Conservation (phyloP, 2,797 vertebrate genomes). For the Dromococcyx pavoninus region DNA sequence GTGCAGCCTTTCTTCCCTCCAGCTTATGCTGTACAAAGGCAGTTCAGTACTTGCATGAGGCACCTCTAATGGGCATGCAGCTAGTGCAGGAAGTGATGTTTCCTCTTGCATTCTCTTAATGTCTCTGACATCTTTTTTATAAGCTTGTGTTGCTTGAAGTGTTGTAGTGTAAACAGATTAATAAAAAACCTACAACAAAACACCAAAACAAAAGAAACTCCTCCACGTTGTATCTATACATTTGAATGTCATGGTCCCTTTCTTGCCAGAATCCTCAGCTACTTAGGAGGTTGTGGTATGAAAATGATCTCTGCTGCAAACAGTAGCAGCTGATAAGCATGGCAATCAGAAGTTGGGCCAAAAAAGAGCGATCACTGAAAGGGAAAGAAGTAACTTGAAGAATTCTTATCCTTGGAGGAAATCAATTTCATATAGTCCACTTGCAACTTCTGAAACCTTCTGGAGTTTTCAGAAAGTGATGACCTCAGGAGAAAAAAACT, state of each 20-base stretch:
- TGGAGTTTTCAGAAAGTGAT: background rate
- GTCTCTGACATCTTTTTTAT: background rate
- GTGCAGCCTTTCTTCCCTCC: background rate
- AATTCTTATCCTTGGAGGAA: background rate
- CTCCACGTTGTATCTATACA: background rate
- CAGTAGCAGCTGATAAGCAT: background rate
- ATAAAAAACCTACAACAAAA: background rate
- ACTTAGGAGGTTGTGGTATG: background rate
- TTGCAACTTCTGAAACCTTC: background rate
- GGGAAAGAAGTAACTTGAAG: background rate
- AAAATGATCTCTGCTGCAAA: background rate
- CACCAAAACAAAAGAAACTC: background rate
- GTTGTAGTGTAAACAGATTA: background rate
- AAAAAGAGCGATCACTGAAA: background rate
- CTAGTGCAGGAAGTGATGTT: background rate
- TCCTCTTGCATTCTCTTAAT: background rate
- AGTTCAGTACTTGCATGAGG: background rate
- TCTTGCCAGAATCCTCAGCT: background rate
- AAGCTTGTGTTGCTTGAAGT: background rate
- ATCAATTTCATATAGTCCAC: background rate
- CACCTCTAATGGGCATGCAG: background rate
- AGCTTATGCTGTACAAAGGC: background rate
- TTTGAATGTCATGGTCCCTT: background rate
- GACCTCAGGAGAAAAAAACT: background rate
- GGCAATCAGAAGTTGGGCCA: background rate